Evolutionary conservation across 1,140 invertebrate species (phyloP).

Genomic region (Lutraria rhynchaena): DNA sequence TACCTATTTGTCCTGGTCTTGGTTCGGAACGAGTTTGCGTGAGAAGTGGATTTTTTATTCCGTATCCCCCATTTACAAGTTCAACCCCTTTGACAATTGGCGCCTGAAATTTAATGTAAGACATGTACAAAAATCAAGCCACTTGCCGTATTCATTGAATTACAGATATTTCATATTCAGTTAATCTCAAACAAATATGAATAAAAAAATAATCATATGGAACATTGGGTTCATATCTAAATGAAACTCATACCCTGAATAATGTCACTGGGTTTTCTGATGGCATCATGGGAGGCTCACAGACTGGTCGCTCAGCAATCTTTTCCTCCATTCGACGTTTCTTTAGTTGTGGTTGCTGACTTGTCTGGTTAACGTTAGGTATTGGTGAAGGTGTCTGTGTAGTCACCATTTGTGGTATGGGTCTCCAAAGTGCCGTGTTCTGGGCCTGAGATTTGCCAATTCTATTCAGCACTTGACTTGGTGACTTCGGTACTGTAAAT

Average conservation of each 20-base stretch:
- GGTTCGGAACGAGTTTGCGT: conserved; percentile 7
- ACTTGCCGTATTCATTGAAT: too few species aligned
- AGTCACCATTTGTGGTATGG: background rate
- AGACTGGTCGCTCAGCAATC: too few species aligned
- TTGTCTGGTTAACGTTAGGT: background rate
- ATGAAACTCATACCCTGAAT: too few species aligned
- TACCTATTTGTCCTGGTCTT: background rate
- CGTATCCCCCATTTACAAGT: conserved; percentile 99
- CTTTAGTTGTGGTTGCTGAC: too few species aligned
- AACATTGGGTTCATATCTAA: too few species aligned
- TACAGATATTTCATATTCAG: too few species aligned
- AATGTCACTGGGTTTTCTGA: too few species aligned
- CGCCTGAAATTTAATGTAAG: conserved; percentile 47
- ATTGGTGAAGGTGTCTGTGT: background rate
- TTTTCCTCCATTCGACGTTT: too few species aligned
- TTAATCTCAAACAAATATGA: too few species aligned
- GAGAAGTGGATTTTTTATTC: conserved; percentile 98
- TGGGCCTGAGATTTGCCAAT: background rate
- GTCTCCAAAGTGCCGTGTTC: background rate
- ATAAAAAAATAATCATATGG: too few species aligned
- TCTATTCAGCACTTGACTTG: background rate
- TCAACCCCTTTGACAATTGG: conserved; percentile 85
- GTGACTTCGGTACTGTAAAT: background rate
- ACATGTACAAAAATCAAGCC: too few species aligned
- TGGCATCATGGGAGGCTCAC: too few species aligned